A percentile compares a stretch with the other conserved stretches of the same genome.
These are phyloP conservation scores for Aythya baeri DNA, from an alignment of 2,113 vertebrate genomes.

Conservation along the genomic window DNA sequence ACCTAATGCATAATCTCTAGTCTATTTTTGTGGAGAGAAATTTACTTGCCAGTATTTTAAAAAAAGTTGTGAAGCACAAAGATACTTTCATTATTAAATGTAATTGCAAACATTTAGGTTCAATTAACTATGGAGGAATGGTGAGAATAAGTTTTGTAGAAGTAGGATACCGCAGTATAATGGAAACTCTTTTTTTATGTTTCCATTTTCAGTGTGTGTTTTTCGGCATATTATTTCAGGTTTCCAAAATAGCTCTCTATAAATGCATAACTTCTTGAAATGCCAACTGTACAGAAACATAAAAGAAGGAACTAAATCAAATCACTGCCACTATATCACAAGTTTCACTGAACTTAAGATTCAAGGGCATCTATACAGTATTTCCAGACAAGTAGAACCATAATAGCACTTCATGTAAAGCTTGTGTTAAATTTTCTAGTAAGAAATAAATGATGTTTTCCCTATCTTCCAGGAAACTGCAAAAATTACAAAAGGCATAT, in stretches of 20 bases:
- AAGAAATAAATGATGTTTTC: conserved; percentile 1
- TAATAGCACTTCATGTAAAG: not conserved
- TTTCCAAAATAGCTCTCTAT: not conserved
- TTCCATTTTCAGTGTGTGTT: not conserved
- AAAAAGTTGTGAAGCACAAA: not conserved
- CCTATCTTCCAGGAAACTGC: not conserved
- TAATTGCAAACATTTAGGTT: not conserved
- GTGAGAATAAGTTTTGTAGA: not conserved
- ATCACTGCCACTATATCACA: not conserved
- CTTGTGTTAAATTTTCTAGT: not conserved
- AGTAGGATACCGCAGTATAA: not conserved
- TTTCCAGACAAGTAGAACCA: not conserved
- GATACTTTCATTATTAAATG: not conserved
- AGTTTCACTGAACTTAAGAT: not conserved
- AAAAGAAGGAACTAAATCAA: not conserved
- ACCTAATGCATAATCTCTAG: not conserved
- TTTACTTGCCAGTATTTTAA: not conserved
- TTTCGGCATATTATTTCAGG: not conserved
- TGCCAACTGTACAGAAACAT: not conserved
- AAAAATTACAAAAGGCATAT: not conserved
- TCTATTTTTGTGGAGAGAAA: not conserved
- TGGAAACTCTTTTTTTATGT: not conserved
- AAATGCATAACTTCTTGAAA: not conserved
- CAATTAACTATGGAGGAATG: not conserved
- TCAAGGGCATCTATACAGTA: not conserved